Percentiles rank a stretch among this genome's conserved stretches.
phyloP scores from a whole-genome alignment of 2,113 vertebrate species.

The Petrocephalus zakoni region DNA sequence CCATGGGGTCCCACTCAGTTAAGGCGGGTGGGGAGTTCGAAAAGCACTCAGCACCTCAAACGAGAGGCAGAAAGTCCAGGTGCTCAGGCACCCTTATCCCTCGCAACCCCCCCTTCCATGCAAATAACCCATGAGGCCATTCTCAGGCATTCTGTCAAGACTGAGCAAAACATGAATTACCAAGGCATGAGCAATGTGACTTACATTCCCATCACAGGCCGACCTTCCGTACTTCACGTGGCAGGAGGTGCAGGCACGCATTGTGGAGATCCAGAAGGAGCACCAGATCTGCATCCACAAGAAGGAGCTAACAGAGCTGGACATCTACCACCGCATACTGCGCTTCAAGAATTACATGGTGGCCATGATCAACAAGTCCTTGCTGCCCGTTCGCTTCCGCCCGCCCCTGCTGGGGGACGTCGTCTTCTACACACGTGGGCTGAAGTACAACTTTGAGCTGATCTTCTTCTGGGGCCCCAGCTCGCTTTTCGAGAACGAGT shows the following conservation, averaged over 20 bases:
- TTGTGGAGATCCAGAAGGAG: conserved; percentile 96
- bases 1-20: not conserved
- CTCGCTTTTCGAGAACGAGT: conserved; percentile 92
- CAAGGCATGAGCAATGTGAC: not conserved
- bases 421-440: conserved; percentile 88
- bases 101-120: not conserved
- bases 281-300: conserved; percentile 99
- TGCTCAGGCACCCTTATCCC: too few species aligned
- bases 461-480: conserved; percentile 97
- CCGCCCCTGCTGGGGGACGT: conserved; percentile 76
- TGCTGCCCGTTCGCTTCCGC: conserved; percentile 85
- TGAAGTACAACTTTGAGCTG: conserved; percentile 98
- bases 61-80: not conserved
- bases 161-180: not conserved
- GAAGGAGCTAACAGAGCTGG: conserved; percentile 87
- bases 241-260: conserved; percentile 94
- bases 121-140: not conserved
- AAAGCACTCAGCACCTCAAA: not conserved
- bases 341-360: conserved; percentile 99
- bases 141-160: not conserved
- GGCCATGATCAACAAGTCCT: conserved; percentile 95
- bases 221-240: conserved; percentile 91
- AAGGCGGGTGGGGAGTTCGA: not conserved
- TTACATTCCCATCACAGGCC: conserved; percentile 56
- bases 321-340: conserved; percentile 94